Conservation (phyloP, 1,140 invertebrate species). For the Lerema accius region DNA sequence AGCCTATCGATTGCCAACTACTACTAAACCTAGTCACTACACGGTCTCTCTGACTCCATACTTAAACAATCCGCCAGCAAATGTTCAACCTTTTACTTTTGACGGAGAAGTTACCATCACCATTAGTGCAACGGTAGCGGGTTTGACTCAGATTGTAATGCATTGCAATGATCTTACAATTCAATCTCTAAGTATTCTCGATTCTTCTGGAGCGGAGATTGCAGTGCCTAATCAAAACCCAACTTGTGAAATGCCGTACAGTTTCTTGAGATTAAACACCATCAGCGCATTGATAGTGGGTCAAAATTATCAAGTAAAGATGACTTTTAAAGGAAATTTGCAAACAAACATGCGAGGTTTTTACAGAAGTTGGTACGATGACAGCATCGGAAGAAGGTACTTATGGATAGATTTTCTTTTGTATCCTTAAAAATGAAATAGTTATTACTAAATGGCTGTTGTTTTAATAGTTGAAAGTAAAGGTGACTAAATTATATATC, state of each 20-base stretch:
- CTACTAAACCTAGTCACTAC: conserved; percentile 81
- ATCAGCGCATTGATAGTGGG: conserved; percentile 36
- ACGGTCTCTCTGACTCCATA: conserved; percentile 84
- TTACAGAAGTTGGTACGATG: conserved; percentile 82
- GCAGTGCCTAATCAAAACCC: conserved; percentile 38
- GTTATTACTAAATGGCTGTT: too few species aligned
- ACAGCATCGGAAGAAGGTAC: conserved; percentile 57
- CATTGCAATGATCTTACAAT: conserved; percentile 86
- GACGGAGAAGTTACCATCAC: conserved; percentile 84
- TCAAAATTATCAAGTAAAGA: conserved; percentile 51
- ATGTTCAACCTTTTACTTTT: conserved; percentile 83
- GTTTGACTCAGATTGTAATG: conserved; percentile 82
- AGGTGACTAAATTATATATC: too few species aligned
- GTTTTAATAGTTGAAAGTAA: too few species aligned
- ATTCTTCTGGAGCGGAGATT: conserved; percentile 32
- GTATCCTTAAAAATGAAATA: too few species aligned
- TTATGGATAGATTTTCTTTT: too few species aligned
- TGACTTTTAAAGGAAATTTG: conserved; percentile 76
- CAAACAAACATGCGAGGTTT: conserved; percentile 83
- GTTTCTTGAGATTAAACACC: conserved; percentile 60
- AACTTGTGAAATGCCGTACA: conserved; percentile 54
- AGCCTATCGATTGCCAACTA: conserved; percentile 59
- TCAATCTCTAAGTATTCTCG: conserved; percentile 38
- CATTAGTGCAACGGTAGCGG: conserved; percentile 44
- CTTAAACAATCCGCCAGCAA: conserved; percentile 70